Conservation (phyloP, 2,888 invertebrate genomes). For the Ectemnius continuus region DNA sequence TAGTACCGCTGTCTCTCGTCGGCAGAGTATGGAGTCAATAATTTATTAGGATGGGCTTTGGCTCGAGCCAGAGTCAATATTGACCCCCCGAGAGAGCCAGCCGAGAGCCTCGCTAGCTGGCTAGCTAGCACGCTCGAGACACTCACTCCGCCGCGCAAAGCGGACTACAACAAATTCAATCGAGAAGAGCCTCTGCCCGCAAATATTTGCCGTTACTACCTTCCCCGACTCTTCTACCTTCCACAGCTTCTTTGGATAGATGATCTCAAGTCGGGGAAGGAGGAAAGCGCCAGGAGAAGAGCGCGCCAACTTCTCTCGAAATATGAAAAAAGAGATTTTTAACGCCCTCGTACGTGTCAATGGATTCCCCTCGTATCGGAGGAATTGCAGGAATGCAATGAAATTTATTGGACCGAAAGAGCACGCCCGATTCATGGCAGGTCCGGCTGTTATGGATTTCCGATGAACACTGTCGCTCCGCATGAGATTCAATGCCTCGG, state of each 20-base stretch:
- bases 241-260: background rate
- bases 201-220: conserved; percentile 51
- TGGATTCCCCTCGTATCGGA: background rate
- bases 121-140: conserved; percentile 1
- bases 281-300: conserved; percentile 13
- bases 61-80: conserved; percentile 59
- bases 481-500: background rate
- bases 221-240: conserved; percentile 1
- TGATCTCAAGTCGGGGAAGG: background rate
- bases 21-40: conserved; percentile 47
- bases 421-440: conserved; percentile 30
- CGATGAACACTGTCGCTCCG: conserved; percentile 29
- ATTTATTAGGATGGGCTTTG: conserved; percentile 59
- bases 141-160: conserved; percentile 32
- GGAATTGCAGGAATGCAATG: conserved; percentile 26
- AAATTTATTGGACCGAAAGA: conserved; percentile 25
- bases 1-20: too few species aligned
- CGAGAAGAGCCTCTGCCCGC: conserved; percentile 24
- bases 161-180: conserved; percentile 56
- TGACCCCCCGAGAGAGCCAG: conserved; percentile 45
- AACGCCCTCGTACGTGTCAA: too few species aligned
- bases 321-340: background rate
- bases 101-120: too few species aligned
- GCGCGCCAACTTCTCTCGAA: background rate
- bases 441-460: conserved; percentile 44